Percentiles rank a stretch among this genome's conserved stretches.
Evolutionary conservation across 2,888 invertebrate genomes (phyloP).

Genomic region (Lasioglossum lativentre): DNA sequence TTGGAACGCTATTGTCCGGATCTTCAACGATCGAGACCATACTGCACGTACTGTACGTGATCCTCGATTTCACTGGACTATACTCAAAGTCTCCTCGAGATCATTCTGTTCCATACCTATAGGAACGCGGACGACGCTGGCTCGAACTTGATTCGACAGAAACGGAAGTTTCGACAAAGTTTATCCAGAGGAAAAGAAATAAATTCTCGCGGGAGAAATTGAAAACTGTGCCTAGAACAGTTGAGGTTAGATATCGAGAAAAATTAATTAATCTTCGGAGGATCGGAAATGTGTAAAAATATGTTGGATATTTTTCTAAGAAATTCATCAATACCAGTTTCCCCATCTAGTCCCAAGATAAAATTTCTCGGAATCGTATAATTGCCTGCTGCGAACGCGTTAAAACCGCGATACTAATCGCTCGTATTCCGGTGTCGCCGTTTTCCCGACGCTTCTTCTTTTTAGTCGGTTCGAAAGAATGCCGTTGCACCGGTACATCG

Average conservation of each 20-base stretch:
- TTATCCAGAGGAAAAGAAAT: neutral
- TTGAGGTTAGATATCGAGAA: too few species aligned
- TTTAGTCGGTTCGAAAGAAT: neutral
- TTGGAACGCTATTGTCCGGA: conserved; percentile 40
- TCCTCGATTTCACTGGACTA: neutral
- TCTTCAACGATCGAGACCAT: conserved; percentile 29
- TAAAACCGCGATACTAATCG: neutral
- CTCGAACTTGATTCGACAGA: neutral
- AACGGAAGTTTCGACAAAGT: neutral
- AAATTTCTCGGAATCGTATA: neutral
- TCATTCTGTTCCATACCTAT: neutral
- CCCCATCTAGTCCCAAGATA: too few species aligned
- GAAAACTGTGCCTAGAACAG: too few species aligned
- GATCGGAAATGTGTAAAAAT: neutral
- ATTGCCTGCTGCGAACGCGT: neutral
- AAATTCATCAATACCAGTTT: too few species aligned
- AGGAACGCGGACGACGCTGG: neutral
- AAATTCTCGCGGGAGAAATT: neutral
- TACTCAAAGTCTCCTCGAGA: neutral
- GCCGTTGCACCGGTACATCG: neutral
- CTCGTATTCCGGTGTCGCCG: neutral
- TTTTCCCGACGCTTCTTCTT: neutral
- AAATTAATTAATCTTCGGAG: neutral
- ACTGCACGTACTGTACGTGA: neutral
- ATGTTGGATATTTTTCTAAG: neutral